Conservation (phyloP, 2,113 vertebrate species). For the Zosterops borbonicus region DNA sequence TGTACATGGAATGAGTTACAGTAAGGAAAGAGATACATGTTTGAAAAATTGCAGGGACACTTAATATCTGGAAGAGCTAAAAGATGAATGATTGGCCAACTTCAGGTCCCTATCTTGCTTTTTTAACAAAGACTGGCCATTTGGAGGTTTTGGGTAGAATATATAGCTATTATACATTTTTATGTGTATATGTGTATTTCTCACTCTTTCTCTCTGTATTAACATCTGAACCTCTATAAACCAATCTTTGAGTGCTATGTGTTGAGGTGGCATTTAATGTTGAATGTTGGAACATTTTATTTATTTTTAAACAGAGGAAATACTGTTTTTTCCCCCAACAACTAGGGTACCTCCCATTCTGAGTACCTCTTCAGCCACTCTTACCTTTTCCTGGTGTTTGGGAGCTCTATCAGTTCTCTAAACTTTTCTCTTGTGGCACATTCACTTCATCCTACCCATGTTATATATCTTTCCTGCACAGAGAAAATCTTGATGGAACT, state of each 20-base stretch:
- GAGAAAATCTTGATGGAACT: neutral
- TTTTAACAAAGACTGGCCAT: neutral
- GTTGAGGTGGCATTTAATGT: neutral
- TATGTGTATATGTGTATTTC: fast-evolving
- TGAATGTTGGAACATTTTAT: neutral
- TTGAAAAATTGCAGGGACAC: neutral
- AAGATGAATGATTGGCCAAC: neutral
- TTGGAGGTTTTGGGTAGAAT: neutral
- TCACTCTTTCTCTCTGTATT: neutral
- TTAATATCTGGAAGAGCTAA: neutral
- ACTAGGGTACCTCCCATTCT: neutral
- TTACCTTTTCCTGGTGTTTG: neutral
- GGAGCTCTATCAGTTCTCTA: neutral
- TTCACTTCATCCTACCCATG: neutral
- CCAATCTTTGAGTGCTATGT: neutral
- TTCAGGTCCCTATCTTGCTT: neutral
- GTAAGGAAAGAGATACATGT: neutral
- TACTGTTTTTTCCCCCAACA: neutral
- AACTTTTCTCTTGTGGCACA: neutral
- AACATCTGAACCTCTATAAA: neutral
- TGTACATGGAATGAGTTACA: neutral
- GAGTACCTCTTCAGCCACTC: neutral
- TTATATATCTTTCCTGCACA: neutral
- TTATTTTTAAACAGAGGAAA: neutral
- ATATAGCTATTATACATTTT: neutral